A percentile compares a stretch with the other conserved stretches of the same genome.
Evolutionary conservation across 2,113 vertebrate genomes (phyloP).

Genomic region (Cryptomyrus ogoouensis): DNA sequence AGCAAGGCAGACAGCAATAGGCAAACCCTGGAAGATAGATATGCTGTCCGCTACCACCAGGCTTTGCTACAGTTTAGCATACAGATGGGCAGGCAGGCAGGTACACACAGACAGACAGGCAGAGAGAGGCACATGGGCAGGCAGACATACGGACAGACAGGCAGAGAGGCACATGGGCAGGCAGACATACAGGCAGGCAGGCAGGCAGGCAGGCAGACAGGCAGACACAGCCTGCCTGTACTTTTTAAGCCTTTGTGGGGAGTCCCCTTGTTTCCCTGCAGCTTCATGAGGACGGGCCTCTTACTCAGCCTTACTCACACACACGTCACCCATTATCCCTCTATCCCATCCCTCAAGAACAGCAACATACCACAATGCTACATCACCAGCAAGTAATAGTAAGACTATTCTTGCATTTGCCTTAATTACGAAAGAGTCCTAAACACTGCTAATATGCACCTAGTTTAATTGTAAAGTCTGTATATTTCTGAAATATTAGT

Average conservation of each 20-base stretch:
- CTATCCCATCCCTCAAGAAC: background rate
- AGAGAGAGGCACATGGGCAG: background rate
- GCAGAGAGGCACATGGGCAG: background rate
- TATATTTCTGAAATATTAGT: background rate
- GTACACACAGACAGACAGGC: background rate
- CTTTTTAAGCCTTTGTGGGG: background rate
- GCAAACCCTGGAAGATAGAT: background rate
- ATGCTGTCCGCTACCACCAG: background rate
- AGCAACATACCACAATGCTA: background rate
- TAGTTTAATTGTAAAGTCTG: background rate
- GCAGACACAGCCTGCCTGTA: background rate
- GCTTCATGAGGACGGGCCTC: slow-evolving; percentile 1
- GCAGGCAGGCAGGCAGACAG: background rate
- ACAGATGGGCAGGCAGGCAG: background rate
- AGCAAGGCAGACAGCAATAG: background rate
- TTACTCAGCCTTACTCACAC: background rate
- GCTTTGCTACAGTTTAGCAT: background rate
- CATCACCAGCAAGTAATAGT: background rate
- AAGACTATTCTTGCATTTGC: background rate
- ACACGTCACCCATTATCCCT: background rate
- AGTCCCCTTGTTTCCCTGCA: background rate
- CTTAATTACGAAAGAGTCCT: background rate
- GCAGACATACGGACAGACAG: background rate
- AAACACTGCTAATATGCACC: background rate
- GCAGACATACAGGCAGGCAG: no score